Conservation (phyloP, 1,140 invertebrate genomes). For the Drosophila nikananu region DNA sequence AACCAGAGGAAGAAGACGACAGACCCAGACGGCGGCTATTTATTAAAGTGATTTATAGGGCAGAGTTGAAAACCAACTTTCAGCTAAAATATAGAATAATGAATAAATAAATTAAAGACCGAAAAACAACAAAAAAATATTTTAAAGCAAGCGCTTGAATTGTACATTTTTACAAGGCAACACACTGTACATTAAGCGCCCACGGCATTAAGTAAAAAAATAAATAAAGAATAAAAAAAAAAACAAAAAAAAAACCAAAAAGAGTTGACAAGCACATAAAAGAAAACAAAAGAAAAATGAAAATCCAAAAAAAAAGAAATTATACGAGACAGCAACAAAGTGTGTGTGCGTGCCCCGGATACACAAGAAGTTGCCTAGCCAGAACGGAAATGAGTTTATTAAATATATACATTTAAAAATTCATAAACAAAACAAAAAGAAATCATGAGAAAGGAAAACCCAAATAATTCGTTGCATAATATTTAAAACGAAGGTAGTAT, state of each 20-base stretch:
- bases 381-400: slow-evolving; percentile 82
- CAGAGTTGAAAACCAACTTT: slow-evolving; percentile 54
- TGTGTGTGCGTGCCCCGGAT: slow-evolving; percentile 46
- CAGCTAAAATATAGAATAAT: slow-evolving; percentile 77
- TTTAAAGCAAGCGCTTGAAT: slow-evolving; percentile 82
- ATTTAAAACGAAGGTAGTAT: slow-evolving; percentile 84
- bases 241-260: slow-evolving; percentile 54
- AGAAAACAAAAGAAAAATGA: slow-evolving; percentile 39
- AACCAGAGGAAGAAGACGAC: slow-evolving; percentile 14
- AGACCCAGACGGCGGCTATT: slow-evolving; percentile 57
- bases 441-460: slow-evolving; percentile 55
- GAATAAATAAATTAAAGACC: slow-evolving; percentile 49
- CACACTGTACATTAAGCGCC: slow-evolving; percentile 78
- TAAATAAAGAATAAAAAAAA: slow-evolving; percentile 10
- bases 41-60: slow-evolving; percentile 73
- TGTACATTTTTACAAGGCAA: slow-evolving; percentile 84
- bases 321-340: slow-evolving; percentile 59
- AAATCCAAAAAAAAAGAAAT: slow-evolving; percentile 52
- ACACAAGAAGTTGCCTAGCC: slow-evolving; percentile 72
- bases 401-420: slow-evolving; percentile 81
- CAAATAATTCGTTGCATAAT: slow-evolving; percentile 81
- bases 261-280: slow-evolving; percentile 74
- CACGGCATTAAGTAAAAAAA: slow-evolving; percentile 72
- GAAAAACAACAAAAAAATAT: slow-evolving; percentile 62
- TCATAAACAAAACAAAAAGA: slow-evolving; percentile 61